Evolutionary conservation across 2,797 vertebrate genomes (phyloP), one percentile per base, ranked within the genome.

Genomic region (Tokudaia tokunoshimensis): DNA sequence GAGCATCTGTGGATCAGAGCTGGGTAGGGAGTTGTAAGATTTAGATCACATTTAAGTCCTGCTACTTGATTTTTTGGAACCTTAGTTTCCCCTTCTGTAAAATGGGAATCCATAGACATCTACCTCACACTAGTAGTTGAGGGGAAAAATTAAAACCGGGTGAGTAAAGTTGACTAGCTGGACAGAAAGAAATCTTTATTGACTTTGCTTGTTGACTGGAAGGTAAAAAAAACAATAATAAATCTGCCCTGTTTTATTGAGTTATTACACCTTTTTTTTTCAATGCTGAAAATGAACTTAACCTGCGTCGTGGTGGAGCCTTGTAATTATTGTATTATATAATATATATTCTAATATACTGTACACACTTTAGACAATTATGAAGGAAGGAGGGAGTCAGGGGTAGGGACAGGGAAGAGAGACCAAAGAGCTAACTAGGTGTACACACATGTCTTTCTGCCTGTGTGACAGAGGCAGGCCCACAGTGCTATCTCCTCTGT

Each of bases 101-200:
- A 87, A 92, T 55, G 61, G 63, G 31, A 63, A 84, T 75, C 59
- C 63, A 86, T 76, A 96, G 52, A 88, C 59, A 79, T 31, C 29
- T 70, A 92, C 26, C 29, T 83, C 41, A 88, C 19, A 61, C 55
- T 20, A 89, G 31, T 3, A 52, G 26, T 89, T 82, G 74, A 94
- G 34, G 90, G 12, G 22, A 94, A 55, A 79, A 91, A 90, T 41
- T 96, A 70, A 97, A 96, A 75, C 44, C 4, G 93, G 15, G 70
- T 86, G 44, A 90, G 55, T 50, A 93, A 88, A 83, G 63, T 14
- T 57, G 79, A 94, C 44, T 65, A 80, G 31, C 31, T 70, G 74
- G 81, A 88, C 61, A 50, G 22, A 90, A 0, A 61, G 24, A 97
- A 96, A 59, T 6, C 20, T 59, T 92, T 4, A 31, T 20, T 82